Evolutionary conservation across 2,888 invertebrate species (phyloP).

Genomic region (Amorpha juglandis): DNA sequence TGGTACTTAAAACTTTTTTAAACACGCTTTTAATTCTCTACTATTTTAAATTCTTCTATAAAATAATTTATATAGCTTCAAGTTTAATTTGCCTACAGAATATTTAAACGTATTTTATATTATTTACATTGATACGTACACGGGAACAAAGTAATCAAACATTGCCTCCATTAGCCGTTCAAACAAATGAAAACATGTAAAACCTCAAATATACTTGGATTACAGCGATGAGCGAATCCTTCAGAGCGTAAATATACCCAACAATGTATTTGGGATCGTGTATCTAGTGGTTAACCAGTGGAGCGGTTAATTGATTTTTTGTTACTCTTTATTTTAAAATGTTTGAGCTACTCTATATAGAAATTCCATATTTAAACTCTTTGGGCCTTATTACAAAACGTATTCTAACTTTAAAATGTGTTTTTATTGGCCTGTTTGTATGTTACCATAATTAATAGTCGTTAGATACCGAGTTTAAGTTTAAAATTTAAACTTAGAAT

Average conservation of each 20-base stretch:
- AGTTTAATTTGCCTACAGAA: background rate
- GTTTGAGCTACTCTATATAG: no score
- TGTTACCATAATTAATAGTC: no score
- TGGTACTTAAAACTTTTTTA: no score
- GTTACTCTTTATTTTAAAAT: background rate
- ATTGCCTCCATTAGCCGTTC: constrained; percentile 46
- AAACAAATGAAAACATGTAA: constrained; percentile 47
- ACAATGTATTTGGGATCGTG: background rate
- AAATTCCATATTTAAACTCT: no score
- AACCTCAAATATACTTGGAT: constrained; percentile 41
- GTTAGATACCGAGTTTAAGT: no score
- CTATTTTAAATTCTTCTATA: no score
- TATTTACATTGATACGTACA: constrained; percentile 5
- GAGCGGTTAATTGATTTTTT: constrained; percentile 1
- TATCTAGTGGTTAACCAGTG: background rate
- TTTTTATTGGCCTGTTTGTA: no score
- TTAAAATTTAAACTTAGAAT: no score
- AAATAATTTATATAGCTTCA: background rate
- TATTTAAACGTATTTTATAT: background rate
- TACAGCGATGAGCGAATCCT: constrained; percentile 41
- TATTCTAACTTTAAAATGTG: no score
- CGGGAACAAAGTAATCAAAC: constrained; percentile 24
- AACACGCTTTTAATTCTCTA: no score
- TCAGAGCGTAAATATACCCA: constrained; percentile 27
- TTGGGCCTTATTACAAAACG: no score